Evolutionary conservation across 1,140 invertebrate species (phyloP), one percentile per base, ranked within the genome.

Genomic region (Aradophagus sp.): DNA sequence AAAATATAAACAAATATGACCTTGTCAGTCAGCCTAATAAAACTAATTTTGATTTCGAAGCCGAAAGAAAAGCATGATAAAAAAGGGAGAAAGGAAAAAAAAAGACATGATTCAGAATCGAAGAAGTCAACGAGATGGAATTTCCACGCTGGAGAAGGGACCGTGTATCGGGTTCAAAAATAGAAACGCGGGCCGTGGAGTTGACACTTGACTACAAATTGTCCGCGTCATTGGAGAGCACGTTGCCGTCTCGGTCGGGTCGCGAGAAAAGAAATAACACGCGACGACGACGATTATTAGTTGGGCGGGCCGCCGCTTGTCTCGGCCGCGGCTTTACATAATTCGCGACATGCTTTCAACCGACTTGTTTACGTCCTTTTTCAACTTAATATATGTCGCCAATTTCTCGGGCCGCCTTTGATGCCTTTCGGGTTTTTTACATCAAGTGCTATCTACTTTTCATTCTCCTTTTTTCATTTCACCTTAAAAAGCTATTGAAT

Each of bases 151-250:
- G 59, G 67, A 70, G 67, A 48, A 70, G 48, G 41, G 55, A 59
- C 23, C 17, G 4, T 36, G 45, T 32, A 53, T 63, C 32, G 68
- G 55, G 61, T 67, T 79, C 83, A 71, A 83, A 84, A 83, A 84
- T 84, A 84, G 84, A 86, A 86, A 82, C 81, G n/a, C n/a, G n/a
- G 69, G 78, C 77, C 68, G 36, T 74, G 79, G 48, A 68, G 62
- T 80, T 84, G 82, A 85, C 84, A 84, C 77, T 80, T 74, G 65
- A 77, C 82, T 84, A 86, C 84, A 86, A 85, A 86, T 86, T 85
- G 80, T 75, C 77, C 82, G 76, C 76, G 79, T 84, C 81, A 84
- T 83, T 83, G 81, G 78, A 56, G 62, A 67, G 74, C 65, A 73
- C 41, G 62, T 69, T 70, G 48, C 36, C 56, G 68, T 74, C 71